Evolutionary conservation across 2,113 vertebrate genomes (phyloP), one percentile per base, ranked within the genome.

Genomic region (Arenaria interpres): DNA sequence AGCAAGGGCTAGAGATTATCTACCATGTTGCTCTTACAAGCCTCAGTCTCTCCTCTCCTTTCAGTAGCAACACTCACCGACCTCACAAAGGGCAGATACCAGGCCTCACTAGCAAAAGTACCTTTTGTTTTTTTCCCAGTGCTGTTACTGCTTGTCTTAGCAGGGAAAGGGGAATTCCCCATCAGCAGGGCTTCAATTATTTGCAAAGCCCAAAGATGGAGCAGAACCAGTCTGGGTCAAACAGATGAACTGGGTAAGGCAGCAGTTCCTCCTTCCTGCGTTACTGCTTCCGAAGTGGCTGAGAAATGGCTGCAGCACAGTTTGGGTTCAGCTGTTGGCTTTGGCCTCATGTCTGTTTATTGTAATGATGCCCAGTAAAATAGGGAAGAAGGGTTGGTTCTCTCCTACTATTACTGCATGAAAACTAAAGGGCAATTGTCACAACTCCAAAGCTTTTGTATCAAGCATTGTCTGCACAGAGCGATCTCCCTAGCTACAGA

Each of bases 361-460:
- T 82, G 79, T 92, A 53, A 85, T 57, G 74, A 76, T 75, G 76
- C 92, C 90, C 83, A 84, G 71, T 62, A 79, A 89, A 89, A 93
- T 1, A 66, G 62, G 37, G 78, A 91, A 72, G 80, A 91, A 79
- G 57, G 25, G 71, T 63, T 88, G 74, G 84, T 95, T 95, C 80
- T 90, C 88, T 88, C 75, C 85, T 84, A 3, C 66, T 83, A 32
- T 90, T 73, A 63, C 24, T 91, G 62, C 87, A 24, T 91, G 89
- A 95, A 84, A 96, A 92, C 84, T 95, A 60, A 95, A 93, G 94
- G 92, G 92, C 84, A 93, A 32, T 92, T 97, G 90, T 95, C 94
- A 89, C 69, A 82, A 37, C 77, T 95, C 88, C 89, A 92, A 85
- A 85, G 74, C 80, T 93, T 90, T 93, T 95, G 80, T 90, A 76